These are phyloP conservation scores for Sciurus vulgaris DNA, from an alignment of 2,797 vertebrate species.

Conservation along the genomic window DNA sequence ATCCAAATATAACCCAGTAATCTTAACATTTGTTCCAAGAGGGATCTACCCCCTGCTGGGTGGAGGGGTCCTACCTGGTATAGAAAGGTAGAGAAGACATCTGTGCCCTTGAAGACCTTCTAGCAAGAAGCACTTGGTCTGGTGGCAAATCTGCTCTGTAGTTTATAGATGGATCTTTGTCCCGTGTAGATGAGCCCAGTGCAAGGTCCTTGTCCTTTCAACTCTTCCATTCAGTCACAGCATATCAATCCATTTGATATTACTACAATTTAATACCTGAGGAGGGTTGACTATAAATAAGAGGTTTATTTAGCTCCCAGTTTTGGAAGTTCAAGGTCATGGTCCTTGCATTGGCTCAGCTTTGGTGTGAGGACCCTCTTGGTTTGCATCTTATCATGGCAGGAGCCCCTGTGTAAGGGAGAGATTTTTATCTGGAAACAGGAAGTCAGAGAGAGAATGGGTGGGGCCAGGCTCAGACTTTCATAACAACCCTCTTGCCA, in stretches of 20 bases:
- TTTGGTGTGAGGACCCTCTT: not conserved
- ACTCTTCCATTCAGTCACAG: not conserved
- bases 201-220: not conserved
- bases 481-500: not conserved
- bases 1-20: not conserved
- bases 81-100: not conserved
- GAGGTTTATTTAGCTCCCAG: not conserved
- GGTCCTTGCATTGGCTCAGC: not conserved
- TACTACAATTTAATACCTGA: not conserved
- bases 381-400: not conserved
- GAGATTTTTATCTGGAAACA: not conserved
- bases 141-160: not conserved
- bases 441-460: not conserved
- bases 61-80: not conserved
- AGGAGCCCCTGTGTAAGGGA: not conserved
- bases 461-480: not conserved
- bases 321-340: not conserved
- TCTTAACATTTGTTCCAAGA: not conserved
- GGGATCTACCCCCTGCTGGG: not conserved
- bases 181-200: not conserved
- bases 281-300: not conserved
- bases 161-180: not conserved
- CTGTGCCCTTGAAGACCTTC: not conserved
- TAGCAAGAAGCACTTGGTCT: not conserved
- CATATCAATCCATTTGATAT: not conserved